Percentiles rank a stretch among this genome's conserved stretches.
These are phyloP conservation scores for Hymenochirus boettgeri DNA, from an alignment of 2,113 vertebrate genomes.

Conservation along the genomic window DNA sequence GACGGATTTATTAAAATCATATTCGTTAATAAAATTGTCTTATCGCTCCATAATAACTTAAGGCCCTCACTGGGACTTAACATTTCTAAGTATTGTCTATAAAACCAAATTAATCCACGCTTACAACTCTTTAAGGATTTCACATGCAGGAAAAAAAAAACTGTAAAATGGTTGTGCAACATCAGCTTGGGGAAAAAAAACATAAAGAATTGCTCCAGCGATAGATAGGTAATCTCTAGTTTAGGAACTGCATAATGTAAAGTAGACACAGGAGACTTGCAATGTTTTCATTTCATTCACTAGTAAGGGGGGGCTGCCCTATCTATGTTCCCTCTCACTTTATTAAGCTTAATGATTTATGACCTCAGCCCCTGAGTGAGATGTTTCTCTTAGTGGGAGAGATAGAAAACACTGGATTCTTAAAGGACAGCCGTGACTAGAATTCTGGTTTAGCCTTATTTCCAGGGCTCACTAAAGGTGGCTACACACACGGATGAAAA, in stretches of 20 bases:
- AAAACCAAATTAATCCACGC: background rate
- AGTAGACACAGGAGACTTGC: conserved; percentile 26
- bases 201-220: conserved; percentile 8
- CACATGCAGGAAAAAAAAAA: background rate
- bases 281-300: conserved; percentile 37
- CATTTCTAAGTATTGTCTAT: background rate
- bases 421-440: background rate
- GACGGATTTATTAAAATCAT: background rate
- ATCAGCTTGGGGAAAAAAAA: conserved; percentile 1
- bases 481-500: too few relatives aligned
- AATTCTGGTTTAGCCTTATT: background rate
- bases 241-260: conserved; percentile 34
- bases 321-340: conserved; percentile 16
- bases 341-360: conserved; percentile 32
- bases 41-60: background rate
- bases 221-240: conserved; percentile 29
- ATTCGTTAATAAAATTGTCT: background rate
- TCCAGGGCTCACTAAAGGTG: too few relatives aligned
- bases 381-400: background rate
- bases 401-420: background rate
- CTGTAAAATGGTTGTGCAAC: too few relatives aligned
- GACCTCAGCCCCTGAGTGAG: conserved; percentile 25
- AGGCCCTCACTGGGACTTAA: background rate
- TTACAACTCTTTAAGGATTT: background rate
- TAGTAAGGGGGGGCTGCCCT: conserved; percentile 22